Base-by-base conservation (phyloP, 2,797 vertebrate species). In the Arrhamphus sclerolepis region DNA sequence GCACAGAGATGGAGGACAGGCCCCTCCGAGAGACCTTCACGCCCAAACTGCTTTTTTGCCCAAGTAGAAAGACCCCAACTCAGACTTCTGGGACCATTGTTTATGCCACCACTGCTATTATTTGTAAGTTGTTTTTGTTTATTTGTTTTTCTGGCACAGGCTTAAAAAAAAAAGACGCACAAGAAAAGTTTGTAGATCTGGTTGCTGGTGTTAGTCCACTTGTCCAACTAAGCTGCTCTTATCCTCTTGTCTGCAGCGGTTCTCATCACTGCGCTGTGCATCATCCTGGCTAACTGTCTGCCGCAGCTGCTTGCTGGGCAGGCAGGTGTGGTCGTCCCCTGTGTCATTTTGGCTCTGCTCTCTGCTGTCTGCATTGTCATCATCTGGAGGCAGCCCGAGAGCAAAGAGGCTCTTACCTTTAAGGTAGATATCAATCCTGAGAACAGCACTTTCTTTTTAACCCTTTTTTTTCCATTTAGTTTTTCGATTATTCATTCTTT, bases 311-410 rank as follows among this genome's bases (percentile, higher is more conserved):
- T 91, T 54, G 39, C 50, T 0, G 91, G 71, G 4, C 71, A 31
- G 0, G 20, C 75, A 0, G 28, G 24, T 8, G 92, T 82, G 29
- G 3, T 95, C 5, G 2, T 41, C 0, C 9, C 70, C n/a, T 89
- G 92, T 17, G 67, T 83, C 20, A n/a, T 94, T 7, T 78, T 98
- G 29, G 28, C 87, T 0, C 0, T 88, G 50, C 70, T 93, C 26
- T 91, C 93, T 52, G 21, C 38, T 19, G 3, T 92, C 75, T 88
- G 89, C 56, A 85, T 91, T 9, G 1, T 93, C 61, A 72, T 98
- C 77, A 87, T 99, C 89, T 96, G 91, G 78, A 96, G 93, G 82
- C 97, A 99, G 84, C 96, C 97, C 0, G 89, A 98, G 87, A 97
- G 91, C 91, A 92, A 91, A 2, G 71, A 84, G 2, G 88, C 75